These are phyloP conservation scores for Pitta sordida DNA, from an alignment of 2,113 vertebrate species.

Conservation along the genomic window DNA sequence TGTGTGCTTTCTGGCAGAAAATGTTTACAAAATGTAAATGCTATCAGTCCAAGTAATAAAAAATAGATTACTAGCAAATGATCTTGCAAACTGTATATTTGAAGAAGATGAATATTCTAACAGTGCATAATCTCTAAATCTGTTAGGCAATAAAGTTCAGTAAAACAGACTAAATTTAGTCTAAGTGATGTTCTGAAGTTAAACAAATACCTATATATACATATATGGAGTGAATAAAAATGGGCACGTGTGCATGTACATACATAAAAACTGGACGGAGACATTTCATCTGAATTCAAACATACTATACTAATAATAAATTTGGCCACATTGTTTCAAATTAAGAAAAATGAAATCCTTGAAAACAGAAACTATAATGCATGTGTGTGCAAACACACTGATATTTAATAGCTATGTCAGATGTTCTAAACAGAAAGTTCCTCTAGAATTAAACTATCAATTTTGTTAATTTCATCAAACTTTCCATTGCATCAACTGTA, in stretches of 20 bases:
- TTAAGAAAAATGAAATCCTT: background rate
- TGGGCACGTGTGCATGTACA: background rate
- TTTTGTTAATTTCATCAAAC: background rate
- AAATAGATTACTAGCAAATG: background rate
- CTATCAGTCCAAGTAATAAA: background rate
- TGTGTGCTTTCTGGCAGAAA: background rate
- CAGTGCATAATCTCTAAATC: background rate
- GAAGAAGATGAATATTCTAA: background rate
- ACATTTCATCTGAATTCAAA: background rate
- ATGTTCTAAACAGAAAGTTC: background rate
- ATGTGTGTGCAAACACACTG: fast-evolving
- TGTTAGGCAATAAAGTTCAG: background rate
- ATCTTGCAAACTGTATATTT: background rate
- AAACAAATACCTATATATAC: background rate
- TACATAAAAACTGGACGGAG: background rate
- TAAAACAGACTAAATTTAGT: background rate
- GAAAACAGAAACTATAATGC: background rate
- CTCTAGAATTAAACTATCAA: background rate
- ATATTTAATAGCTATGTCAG: background rate
- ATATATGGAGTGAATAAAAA: background rate
- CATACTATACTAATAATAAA: background rate
- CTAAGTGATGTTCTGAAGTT: background rate
- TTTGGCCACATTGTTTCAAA: background rate
- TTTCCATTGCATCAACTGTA: slow-evolving; percentile 52
- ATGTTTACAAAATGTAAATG: background rate